phyloP scores from a whole-genome alignment of 2,888 invertebrate genomes.

The Cremastobaeus sp. region DNA sequence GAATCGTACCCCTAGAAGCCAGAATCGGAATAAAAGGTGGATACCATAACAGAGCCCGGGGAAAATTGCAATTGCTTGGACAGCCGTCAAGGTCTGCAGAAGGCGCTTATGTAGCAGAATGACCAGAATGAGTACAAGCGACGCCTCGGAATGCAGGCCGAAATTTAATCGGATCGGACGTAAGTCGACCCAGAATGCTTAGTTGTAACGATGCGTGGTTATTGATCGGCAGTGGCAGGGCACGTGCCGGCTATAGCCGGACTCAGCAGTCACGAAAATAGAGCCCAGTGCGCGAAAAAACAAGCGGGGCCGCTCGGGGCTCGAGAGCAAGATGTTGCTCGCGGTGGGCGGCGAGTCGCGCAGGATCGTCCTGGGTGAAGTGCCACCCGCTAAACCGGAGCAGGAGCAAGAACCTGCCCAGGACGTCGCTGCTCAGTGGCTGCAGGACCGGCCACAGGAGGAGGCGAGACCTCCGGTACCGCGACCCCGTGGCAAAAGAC shows the following conservation, averaged over 20 bases:
- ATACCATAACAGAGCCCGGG: too few relatives aligned
- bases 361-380: slow-evolving; percentile 74
- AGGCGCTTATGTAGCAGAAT: too few relatives aligned
- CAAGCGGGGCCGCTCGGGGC: slow-evolving; percentile 21
- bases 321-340: slow-evolving; percentile 79
- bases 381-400: slow-evolving; percentile 72
- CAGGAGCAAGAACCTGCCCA: slow-evolving; percentile 75
- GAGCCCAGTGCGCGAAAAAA: slow-evolving; percentile 29
- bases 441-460: slow-evolving; percentile 46
- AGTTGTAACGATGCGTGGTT: slow-evolving; percentile 24
- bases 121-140: neutral
- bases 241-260: slow-evolving; percentile 32
- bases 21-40: too few relatives aligned
- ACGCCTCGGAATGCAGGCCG: neutral
- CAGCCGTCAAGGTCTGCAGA: too few relatives aligned
- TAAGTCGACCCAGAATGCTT: slow-evolving; percentile 25
- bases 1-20: too few relatives aligned
- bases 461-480: slow-evolving; percentile 66
- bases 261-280: slow-evolving; percentile 18
- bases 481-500: slow-evolving; percentile 66
- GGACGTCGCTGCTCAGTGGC: slow-evolving; percentile 76
- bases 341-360: slow-evolving; percentile 80
- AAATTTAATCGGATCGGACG: slow-evolving; percentile 24
- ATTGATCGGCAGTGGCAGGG: slow-evolving; percentile 42
- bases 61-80: too few relatives aligned